A percentile compares a stretch with the other conserved stretches of the same genome.
These are phyloP conservation scores for Cinclus cinclus DNA, from an alignment of 2,113 vertebrate genomes.

Conservation along the genomic window DNA sequence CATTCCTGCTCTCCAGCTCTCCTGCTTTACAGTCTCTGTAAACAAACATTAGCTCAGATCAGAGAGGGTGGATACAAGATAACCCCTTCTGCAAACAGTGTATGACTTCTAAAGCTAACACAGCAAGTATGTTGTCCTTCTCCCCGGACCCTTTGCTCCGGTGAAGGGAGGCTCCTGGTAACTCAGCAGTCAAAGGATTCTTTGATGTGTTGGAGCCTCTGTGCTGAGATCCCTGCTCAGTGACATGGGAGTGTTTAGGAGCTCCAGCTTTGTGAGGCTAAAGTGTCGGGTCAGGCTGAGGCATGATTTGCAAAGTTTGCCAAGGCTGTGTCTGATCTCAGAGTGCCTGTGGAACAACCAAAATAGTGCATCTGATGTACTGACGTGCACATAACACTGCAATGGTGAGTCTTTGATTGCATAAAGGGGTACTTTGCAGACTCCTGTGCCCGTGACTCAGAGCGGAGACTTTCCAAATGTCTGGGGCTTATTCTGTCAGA, in stretches of 20 bases:
- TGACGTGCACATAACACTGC: background rate
- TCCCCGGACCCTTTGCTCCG: background rate
- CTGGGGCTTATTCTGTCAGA: constrained; percentile 32
- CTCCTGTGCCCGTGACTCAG: constrained; percentile 58
- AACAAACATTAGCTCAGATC: constrained; percentile 64
- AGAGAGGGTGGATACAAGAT: constrained; percentile 67
- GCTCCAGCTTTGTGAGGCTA: background rate
- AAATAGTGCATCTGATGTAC: constrained; percentile 48
- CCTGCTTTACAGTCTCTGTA: constrained; percentile 40
- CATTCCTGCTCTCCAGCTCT: constrained; percentile 31
- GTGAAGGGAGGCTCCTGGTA: constrained; percentile 5
- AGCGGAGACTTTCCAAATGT: constrained; percentile 62
- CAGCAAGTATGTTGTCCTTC: constrained; percentile 48
- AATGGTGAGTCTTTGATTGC: constrained; percentile 39
- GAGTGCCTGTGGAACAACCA: constrained; percentile 53
- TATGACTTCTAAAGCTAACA: constrained; percentile 55
- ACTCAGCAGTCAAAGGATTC: constrained; percentile 57
- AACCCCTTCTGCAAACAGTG: constrained; percentile 67
- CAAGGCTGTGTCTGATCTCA: constrained; percentile 49
- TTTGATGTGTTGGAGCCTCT: constrained; percentile 61
- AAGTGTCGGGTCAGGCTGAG: constrained; percentile 54
- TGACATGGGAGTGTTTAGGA: constrained; percentile 12
- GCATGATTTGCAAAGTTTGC: constrained; percentile 59
- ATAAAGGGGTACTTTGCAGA: constrained; percentile 2
- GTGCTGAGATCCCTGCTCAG: background rate